These are phyloP conservation scores for Zenarchopterus dispar DNA, from an alignment of 2,797 vertebrate species.

Conservation along the genomic window DNA sequence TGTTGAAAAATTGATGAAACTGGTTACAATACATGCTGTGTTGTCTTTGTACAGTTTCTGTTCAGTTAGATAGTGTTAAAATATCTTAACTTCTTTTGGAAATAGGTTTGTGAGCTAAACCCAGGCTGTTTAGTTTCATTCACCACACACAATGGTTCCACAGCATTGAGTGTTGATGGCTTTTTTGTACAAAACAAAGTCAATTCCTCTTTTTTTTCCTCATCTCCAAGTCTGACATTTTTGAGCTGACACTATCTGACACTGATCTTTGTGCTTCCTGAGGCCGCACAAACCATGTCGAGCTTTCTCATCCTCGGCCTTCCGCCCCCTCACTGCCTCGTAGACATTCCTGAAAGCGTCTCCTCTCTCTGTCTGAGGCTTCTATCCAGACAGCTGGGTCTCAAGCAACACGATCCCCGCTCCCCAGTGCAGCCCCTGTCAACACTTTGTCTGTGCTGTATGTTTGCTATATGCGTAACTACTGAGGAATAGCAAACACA, in stretches of 20 bases:
- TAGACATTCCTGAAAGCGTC: conserved; percentile 76
- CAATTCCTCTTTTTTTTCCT: neutral
- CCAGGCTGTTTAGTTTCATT: no score
- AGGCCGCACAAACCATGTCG: conserved; percentile 35
- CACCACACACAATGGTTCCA: no score
- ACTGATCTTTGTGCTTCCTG: conserved; percentile 16
- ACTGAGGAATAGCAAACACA: conserved; percentile 39
- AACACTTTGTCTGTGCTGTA: conserved; percentile 36
- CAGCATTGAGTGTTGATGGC: neutral
- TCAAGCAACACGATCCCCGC: conserved; percentile 69
- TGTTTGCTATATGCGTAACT: conserved; percentile 46
- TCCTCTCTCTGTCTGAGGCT: conserved; percentile 66
- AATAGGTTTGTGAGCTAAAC: no score
- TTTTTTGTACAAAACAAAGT: neutral
- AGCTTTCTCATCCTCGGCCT: conserved; percentile 26
- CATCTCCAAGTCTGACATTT: neutral
- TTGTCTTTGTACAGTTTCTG: no score
- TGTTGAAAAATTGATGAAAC: no score
- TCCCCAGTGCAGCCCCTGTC: conserved; percentile 41
- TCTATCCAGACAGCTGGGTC: conserved; percentile 74
- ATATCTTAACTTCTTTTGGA: no score
- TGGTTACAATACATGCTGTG: no score
- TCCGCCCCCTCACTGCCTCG: conserved; percentile 56
- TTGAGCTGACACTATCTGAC: neutral
- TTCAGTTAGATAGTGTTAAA: no score